phyloP scores from a whole-genome alignment of 2,113 vertebrate species.

The Microtus oregoni region DNA sequence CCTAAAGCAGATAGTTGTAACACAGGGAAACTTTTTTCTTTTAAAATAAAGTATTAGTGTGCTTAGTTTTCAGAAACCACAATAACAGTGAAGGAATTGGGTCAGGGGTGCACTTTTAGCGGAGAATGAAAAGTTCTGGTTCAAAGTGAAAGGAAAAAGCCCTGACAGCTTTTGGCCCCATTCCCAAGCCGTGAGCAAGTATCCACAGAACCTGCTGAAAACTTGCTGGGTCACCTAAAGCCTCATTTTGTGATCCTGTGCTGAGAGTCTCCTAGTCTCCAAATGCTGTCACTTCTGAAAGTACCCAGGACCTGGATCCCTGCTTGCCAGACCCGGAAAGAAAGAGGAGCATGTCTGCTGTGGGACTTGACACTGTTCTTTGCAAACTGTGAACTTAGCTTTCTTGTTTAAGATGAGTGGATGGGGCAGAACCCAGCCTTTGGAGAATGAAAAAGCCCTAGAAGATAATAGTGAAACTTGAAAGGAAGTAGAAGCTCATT shows the following conservation, averaged over 20 bases:
- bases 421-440: background rate
- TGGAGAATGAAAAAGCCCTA: background rate
- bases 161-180: background rate
- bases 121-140: constrained; percentile 1
- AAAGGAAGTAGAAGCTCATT: background rate
- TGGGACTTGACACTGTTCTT: background rate
- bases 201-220: background rate
- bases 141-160: background rate
- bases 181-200: background rate
- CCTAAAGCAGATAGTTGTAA: constrained; percentile 17
- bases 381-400: background rate
- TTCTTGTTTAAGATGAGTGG: background rate
- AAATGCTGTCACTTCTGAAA: background rate
- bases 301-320: fast-evolving
- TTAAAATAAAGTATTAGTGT: background rate
- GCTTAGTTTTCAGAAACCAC: background rate
- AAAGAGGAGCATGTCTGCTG: background rate
- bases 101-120: background rate
- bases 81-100: background rate
- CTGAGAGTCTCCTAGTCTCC: background rate
- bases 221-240: background rate
- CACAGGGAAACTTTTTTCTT: background rate
- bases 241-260: background rate
- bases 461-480: background rate
- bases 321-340: background rate